Percentiles rank a stretch among this genome's conserved stretches.
Evolutionary conservation across 2,797 vertebrate species (phyloP).

Genomic region (Lepus oiostolus): DNA sequence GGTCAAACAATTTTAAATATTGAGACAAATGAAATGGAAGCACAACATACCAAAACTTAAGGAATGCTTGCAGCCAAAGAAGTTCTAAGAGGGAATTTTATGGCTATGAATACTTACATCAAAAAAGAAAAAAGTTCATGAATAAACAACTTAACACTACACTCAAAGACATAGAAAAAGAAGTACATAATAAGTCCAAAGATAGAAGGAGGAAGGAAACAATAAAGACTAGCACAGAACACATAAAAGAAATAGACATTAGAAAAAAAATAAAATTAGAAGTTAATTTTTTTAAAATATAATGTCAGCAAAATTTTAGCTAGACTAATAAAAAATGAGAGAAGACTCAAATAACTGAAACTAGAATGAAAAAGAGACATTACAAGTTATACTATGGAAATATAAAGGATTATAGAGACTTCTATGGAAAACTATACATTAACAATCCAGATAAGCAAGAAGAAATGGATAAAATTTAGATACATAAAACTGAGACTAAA

Average conservation of each 20-base stretch:
- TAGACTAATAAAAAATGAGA: not conserved
- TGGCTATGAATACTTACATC: not conserved
- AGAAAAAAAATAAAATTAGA: not conserved
- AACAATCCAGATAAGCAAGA: not conserved
- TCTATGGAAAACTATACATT: not conserved
- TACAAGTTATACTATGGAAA: not conserved
- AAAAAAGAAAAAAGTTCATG: not conserved
- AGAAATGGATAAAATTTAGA: not conserved
- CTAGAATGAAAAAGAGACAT: not conserved
- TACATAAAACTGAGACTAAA: not conserved
- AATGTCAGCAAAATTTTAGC: not conserved
- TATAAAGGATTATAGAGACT: not conserved
- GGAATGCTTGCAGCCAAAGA: not conserved
- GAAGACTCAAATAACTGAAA: no score
- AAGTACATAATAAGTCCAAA: not conserved
- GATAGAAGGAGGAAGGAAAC: not conserved
- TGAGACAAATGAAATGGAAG: not conserved
- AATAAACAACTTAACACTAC: not conserved
- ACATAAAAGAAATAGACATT: not conserved
- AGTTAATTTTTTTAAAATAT: not conserved
- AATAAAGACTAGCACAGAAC: not conserved
- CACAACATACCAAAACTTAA: not conserved
- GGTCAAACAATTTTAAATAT: no score
- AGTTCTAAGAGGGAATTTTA: not conserved
- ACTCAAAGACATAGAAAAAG: not conserved